phyloP scores from a whole-genome alignment of 2,113 vertebrate genomes.

The Myxocyprinus asiaticus region DNA sequence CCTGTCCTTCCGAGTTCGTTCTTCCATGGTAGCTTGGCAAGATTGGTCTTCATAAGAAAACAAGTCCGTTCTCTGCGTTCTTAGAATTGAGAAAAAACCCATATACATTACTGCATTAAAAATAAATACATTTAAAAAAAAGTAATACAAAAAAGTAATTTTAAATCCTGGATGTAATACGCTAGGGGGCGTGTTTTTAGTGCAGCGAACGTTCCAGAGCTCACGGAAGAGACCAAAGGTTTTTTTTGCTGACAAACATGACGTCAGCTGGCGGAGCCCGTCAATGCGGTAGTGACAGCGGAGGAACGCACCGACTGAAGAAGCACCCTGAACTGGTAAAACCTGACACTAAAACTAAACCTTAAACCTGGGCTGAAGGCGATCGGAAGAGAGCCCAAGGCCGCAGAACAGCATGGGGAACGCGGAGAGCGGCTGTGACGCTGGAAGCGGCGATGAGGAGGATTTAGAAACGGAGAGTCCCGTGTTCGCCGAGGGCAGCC shows the following conservation, averaged over 20 bases:
- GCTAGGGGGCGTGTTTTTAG: slow-evolving; percentile 6
- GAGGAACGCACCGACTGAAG: slow-evolving; percentile 45
- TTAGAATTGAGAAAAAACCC: no score
- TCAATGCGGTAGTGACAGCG: slow-evolving; percentile 75
- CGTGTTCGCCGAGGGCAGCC: slow-evolving; percentile 74
- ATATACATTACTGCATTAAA: no score
- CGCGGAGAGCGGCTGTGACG: slow-evolving; percentile 85
- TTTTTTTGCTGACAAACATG: slow-evolving; percentile 52
- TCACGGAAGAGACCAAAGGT: slow-evolving; percentile 41
- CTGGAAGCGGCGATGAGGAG: slow-evolving; percentile 85
- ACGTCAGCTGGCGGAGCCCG: slow-evolving; percentile 57
- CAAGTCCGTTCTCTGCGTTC: no score
- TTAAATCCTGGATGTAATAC: slow-evolving; percentile 32
- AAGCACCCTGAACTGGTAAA: neutral
- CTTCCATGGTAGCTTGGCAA: no score
- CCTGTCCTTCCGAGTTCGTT: no score
- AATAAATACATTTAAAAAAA: neutral
- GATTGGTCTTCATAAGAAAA: no score
- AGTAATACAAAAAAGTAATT: neutral
- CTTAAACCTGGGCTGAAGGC: slow-evolving; percentile 54
- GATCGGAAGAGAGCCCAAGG: slow-evolving; percentile 50
- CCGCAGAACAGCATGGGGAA: slow-evolving; percentile 81
- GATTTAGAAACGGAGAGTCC: slow-evolving; percentile 77
- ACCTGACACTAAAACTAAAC: slow-evolving; percentile 2
- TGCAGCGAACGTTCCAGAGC: neutral